phyloP scores from a whole-genome alignment of 2,888 invertebrate species.

The Mesochorus sp. region DNA sequence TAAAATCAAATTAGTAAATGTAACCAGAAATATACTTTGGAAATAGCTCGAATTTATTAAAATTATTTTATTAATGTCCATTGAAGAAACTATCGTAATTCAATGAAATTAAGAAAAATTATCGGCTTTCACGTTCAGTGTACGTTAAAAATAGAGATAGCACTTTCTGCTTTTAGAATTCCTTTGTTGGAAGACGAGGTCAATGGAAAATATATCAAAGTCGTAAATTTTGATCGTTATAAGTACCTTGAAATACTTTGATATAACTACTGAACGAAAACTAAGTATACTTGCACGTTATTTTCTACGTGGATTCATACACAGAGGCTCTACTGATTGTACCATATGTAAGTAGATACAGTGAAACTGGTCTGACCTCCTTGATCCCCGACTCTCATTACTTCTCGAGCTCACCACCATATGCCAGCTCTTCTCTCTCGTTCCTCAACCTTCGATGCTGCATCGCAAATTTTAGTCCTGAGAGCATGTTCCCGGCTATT shows the following conservation, averaged over 20 bases:
- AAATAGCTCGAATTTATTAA: no score
- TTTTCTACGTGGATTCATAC: constrained; percentile 14
- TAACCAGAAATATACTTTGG: no score
- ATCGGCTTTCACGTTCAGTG: no score
- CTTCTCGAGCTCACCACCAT: constrained; percentile 31
- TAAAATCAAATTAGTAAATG: no score
- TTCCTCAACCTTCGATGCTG: constrained; percentile 40
- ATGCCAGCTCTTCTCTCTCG: background rate
- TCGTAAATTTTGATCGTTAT: constrained; percentile 33
- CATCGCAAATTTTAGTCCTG: constrained; percentile 20
- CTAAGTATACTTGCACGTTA: no score
- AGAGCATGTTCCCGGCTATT: constrained; percentile 17
- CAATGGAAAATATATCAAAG: constrained; percentile 10
- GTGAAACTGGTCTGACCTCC: constrained; percentile 36
- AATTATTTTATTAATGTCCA: no score
- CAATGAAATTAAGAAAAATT: no score
- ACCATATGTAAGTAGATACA: background rate
- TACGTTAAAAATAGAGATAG: constrained; percentile 8
- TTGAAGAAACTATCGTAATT: no score
- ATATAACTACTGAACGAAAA: background rate
- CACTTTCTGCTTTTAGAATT: background rate
- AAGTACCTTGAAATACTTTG: constrained; percentile 19
- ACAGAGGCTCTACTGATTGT: background rate
- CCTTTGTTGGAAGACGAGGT: background rate
- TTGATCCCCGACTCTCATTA: constrained; percentile 41